phyloP scores from a whole-genome alignment of 2,888 invertebrate species.

The Leuctra nigra region DNA sequence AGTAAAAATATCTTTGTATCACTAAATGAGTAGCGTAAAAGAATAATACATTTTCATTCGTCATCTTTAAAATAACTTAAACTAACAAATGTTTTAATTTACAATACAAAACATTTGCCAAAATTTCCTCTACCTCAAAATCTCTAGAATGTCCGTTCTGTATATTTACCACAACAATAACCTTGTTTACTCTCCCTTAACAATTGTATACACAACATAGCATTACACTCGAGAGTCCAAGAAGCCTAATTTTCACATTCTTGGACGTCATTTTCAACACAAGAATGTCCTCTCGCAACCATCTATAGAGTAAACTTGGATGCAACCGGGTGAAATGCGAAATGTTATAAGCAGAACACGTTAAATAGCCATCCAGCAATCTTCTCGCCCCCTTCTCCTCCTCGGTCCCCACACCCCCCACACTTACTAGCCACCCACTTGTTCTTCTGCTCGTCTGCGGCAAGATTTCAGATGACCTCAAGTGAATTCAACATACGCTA shows the following conservation, averaged over 20 bases:
- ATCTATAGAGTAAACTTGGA: neutral
- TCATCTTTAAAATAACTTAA: no score
- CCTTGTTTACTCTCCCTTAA: no score
- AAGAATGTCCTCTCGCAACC: neutral
- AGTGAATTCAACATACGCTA: no score
- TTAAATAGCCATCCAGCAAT: neutral
- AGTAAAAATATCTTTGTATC: no score
- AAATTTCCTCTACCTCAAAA: no score
- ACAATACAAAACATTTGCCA: no score
- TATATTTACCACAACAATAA: no score
- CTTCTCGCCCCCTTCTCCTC: neutral
- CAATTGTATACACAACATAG: no score
- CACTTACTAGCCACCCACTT: neutral
- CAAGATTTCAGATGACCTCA: neutral
- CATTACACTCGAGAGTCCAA: neutral
- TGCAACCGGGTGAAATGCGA: neutral
- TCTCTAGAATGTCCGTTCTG: no score
- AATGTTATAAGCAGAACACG: neutral
- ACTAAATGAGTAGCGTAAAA: no score
- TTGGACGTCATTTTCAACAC: constrained; percentile 1
- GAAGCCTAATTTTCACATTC: constrained; percentile 6
- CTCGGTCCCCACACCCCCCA: neutral
- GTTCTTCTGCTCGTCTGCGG: neutral
- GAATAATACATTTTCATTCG: no score
- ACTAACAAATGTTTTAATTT: no score